phyloP scores from a whole-genome alignment of 2,888 invertebrate genomes.

The Lepidochrysops patricia region DNA sequence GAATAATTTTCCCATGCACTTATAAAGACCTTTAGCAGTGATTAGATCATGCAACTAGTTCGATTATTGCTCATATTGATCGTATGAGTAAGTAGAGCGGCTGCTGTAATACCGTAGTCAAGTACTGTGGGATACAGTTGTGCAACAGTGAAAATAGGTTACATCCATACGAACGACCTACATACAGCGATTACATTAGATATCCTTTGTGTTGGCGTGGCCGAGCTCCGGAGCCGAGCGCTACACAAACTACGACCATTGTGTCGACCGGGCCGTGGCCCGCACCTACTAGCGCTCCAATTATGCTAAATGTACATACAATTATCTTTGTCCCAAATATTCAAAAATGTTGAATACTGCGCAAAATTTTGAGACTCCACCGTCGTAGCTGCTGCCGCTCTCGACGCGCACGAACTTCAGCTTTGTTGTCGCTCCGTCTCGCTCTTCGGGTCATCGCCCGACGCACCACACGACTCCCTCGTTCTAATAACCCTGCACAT shows the following conservation, averaged over 20 bases:
- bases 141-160: constrained; percentile 55
- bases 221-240: constrained; percentile 21
- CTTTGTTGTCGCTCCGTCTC: constrained; percentile 70
- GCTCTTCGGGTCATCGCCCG: constrained; percentile 66
- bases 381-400: constrained; percentile 15
- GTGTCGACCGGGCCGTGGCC: not conserved
- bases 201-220: constrained; percentile 36
- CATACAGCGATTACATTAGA: constrained; percentile 37
- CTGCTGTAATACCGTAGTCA: constrained; percentile 38
- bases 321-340: constrained; percentile 5
- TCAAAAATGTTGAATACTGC: constrained; percentile 1
- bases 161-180: constrained; percentile 45
- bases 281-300: constrained; percentile 10
- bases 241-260: constrained; percentile 18
- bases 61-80: constrained; percentile 40
- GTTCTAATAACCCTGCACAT: constrained; percentile 63
- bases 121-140: constrained; percentile 43
- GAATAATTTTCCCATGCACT: constrained; percentile 5
- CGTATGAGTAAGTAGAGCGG: constrained; percentile 40
- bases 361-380: constrained; percentile 11
- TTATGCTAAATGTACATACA: constrained; percentile 15
- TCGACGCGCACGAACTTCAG: constrained; percentile 60
- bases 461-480: constrained; percentile 53
- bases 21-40: constrained; percentile 6
- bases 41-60: constrained; percentile 22